Conservation (phyloP, 2,797 vertebrate species). For the Silurus aristotelis region DNA sequence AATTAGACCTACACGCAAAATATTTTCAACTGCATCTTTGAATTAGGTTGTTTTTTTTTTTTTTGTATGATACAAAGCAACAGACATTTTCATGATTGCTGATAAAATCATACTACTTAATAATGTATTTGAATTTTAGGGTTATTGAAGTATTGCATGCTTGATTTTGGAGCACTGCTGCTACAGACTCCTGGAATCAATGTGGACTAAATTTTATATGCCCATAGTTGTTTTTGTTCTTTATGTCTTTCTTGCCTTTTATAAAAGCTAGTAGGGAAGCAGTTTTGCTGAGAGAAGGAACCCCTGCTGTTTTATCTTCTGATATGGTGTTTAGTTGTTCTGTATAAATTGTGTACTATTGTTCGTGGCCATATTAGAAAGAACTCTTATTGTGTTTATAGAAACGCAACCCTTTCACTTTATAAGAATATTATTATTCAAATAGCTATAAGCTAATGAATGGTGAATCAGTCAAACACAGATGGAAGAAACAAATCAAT, state of each 20-base stretch:
- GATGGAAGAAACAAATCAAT: background rate
- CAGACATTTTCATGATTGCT: slow-evolving; percentile 39
- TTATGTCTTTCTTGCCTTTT: background rate
- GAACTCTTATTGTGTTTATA: too few relatives aligned
- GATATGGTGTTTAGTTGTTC: background rate
- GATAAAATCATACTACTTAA: slow-evolving; percentile 53
- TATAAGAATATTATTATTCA: background rate
- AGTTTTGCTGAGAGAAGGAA: background rate
- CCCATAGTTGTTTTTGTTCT: background rate
- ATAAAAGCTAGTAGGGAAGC: background rate
- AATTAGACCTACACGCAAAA: background rate
- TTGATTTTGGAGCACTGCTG: slow-evolving; percentile 24
- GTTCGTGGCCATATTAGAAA: background rate
- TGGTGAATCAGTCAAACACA: background rate
- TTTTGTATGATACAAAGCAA: slow-evolving; percentile 35
- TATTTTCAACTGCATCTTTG: background rate
- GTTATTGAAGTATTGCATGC: slow-evolving; percentile 31
- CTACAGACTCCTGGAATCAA: slow-evolving; percentile 4
- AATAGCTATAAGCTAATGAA: background rate
- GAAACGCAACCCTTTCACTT: too few relatives aligned
- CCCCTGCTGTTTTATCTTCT: background rate
- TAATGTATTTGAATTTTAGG: slow-evolving; percentile 40
- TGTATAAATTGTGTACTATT: background rate
- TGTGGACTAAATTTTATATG: slow-evolving; percentile 5
- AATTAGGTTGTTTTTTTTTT: background rate